Evolutionary conservation across 2,888 invertebrate species (phyloP).

Genomic region (Meliscaeva auricollis): DNA sequence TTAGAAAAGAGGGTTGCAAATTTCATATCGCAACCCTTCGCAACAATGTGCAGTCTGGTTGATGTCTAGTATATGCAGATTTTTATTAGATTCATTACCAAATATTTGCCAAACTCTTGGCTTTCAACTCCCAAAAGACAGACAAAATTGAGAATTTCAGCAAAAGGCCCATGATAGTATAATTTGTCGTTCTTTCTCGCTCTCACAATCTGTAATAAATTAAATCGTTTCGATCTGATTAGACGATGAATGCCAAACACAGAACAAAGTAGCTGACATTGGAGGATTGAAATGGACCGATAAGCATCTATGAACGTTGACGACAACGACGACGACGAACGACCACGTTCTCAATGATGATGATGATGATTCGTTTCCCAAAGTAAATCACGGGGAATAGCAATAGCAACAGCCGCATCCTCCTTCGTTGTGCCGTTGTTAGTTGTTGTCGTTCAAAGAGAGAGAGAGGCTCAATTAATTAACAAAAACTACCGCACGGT

Average conservation of each 20-base stretch:
- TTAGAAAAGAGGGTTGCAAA: slow-evolving; percentile 28
- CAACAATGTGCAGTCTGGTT: slow-evolving; percentile 30
- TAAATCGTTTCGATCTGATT: slow-evolving; percentile 75
- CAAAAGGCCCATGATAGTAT: no score
- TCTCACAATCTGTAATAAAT: slow-evolving; percentile 59
- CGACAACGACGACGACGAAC: slow-evolving; percentile 24
- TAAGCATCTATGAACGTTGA: slow-evolving; percentile 61
- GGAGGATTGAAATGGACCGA: slow-evolving; percentile 65
- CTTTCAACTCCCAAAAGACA: slow-evolving; percentile 53
- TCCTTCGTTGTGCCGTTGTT: background rate
- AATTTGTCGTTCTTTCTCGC: background rate
- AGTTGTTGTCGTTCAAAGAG: slow-evolving; percentile 1
- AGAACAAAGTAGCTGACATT: slow-evolving; percentile 73
- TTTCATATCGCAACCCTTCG: slow-evolving; percentile 32
- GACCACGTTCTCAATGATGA: slow-evolving; percentile 46
- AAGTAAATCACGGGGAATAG: slow-evolving; percentile 66
- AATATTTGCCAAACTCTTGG: slow-evolving; percentile 69
- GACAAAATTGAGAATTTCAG: no score
- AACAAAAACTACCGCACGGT: slow-evolving; percentile 68
- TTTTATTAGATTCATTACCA: slow-evolving; percentile 43
- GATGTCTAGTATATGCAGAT: slow-evolving; percentile 42
- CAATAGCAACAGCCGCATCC: slow-evolving; percentile 27
- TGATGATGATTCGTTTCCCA: slow-evolving; percentile 65
- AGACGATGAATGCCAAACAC: slow-evolving; percentile 71
- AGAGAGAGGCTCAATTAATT: slow-evolving; percentile 67